These are phyloP conservation scores for Azemiops feae DNA, from an alignment of 2,113 vertebrate genomes.

Conservation along the genomic window DNA sequence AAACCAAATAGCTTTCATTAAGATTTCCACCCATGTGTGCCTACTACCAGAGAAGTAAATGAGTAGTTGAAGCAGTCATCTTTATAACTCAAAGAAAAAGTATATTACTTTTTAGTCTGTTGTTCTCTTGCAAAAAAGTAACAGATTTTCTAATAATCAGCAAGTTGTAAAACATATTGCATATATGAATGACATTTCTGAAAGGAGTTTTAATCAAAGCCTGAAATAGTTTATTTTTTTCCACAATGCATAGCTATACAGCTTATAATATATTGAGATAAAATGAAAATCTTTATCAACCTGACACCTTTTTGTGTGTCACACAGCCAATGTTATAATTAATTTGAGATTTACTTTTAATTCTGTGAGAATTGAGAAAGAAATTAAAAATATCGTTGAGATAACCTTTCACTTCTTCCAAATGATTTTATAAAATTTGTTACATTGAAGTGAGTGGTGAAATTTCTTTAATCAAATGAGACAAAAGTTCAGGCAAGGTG, in stretches of 20 bases:
- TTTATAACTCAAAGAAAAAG: not conserved
- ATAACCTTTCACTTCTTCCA: slow-evolving; percentile 19
- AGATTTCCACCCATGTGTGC: not conserved
- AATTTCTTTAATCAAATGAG: slow-evolving; percentile 4
- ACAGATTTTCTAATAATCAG: slow-evolving; percentile 15
- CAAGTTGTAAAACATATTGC: not conserved
- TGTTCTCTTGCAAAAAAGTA: not conserved
- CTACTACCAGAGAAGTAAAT: not conserved
- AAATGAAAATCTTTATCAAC: slow-evolving; percentile 23
- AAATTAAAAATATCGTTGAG: slow-evolving; percentile 43
- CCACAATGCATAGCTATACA: not conserved
- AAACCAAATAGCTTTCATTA: not conserved
- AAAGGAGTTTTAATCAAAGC: slow-evolving; percentile 16
- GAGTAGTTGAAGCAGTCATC: not conserved
- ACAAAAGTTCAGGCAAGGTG: not conserved
- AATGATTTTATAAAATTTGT: slow-evolving; percentile 23
- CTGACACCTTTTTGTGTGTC: slow-evolving; percentile 32
- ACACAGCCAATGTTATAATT: slow-evolving; percentile 29
- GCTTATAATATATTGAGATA: slow-evolving; percentile 12
- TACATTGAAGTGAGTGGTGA: not conserved
- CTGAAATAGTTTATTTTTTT: slow-evolving; percentile 13
- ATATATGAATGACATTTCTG: not conserved
- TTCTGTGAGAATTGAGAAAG: slow-evolving; percentile 31
- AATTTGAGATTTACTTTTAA: slow-evolving; percentile 37
- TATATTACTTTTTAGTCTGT: not conserved